Percentiles rank a stretch among this genome's conserved stretches.
Evolutionary conservation across 2,888 invertebrate genomes (phyloP).

Genomic region (Coelopa pilipes): DNA sequence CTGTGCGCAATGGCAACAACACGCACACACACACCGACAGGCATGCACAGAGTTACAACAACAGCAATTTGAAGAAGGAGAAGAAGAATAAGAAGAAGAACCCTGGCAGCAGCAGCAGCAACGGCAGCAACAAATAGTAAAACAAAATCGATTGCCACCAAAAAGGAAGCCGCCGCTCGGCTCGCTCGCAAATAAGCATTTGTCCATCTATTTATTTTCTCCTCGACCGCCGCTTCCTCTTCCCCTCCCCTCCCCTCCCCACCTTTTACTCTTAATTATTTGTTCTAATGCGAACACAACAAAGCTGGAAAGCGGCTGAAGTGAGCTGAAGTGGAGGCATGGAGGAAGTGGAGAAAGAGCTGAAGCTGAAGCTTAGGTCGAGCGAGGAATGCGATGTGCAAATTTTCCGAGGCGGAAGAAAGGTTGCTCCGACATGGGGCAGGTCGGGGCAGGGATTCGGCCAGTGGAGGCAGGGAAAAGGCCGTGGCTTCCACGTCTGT

Average conservation of each 20-base stretch:
- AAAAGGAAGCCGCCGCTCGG: slow-evolving; percentile 24
- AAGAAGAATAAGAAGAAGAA: background rate
- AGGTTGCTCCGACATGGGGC: no score
- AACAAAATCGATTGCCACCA: slow-evolving; percentile 18
- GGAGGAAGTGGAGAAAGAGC: background rate
- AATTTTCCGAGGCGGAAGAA: no score
- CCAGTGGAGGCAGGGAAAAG: no score
- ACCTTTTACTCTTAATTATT: background rate
- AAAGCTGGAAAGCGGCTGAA: background rate
- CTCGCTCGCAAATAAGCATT: slow-evolving; percentile 10
- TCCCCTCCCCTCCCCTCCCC: no score
- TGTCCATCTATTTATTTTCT: slow-evolving; percentile 8
- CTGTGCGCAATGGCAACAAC: slow-evolving; percentile 19
- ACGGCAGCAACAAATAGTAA: slow-evolving; percentile 14
- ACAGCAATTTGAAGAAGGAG: background rate
- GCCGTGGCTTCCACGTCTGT: no score
- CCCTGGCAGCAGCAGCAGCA: background rate
- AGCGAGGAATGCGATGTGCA: no score
- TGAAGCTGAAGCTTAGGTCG: background rate
- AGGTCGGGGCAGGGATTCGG: no score
- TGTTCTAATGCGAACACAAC: background rate
- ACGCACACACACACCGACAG: background rate
- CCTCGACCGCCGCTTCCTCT: background rate
- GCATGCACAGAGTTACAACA: background rate
- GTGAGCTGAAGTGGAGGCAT: background rate